A percentile compares a stretch with the other conserved stretches of the same genome.
Evolutionary conservation across 1,140 invertebrate genomes (phyloP).

Genomic region (Lanistes nyassanus): DNA sequence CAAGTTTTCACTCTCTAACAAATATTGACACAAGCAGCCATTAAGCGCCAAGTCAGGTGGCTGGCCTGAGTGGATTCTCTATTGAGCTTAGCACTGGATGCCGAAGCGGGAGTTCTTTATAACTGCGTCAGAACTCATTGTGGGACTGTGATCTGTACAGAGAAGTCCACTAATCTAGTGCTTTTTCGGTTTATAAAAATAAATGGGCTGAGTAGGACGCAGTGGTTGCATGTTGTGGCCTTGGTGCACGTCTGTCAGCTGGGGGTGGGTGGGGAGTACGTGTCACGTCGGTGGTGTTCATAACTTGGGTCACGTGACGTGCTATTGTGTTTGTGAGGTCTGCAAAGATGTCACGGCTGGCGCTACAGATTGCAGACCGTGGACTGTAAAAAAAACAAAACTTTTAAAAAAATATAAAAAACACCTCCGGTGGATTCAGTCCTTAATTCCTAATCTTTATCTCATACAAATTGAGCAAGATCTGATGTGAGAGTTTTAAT

Average conservation of each 20-base stretch:
- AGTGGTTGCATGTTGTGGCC: background rate
- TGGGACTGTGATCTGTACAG: background rate
- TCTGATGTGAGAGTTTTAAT: no score
- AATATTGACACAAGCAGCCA: constrained; percentile 5
- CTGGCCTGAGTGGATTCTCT: background rate
- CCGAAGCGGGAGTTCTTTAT: background rate
- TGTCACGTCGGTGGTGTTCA: background rate
- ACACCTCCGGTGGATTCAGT: no score
- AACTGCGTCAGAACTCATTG: background rate
- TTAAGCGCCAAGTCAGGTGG: background rate
- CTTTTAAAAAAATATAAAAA: no score
- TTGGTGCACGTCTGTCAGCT: background rate
- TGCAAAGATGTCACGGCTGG: no score
- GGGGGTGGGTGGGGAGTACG: background rate
- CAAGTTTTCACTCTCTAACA: constrained; percentile 8
- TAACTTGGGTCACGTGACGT: no score
- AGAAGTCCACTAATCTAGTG: background rate
- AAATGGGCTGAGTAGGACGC: background rate
- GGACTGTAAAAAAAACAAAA: no score
- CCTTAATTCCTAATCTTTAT: no score
- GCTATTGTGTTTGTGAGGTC: no score
- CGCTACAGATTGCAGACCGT: no score
- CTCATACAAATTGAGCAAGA: no score
- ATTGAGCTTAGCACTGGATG: background rate
- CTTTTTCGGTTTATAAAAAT: background rate